These are phyloP conservation scores for Pachymerium ferrugineum DNA, from an alignment of 2,888 invertebrate species.

Conservation along the genomic window DNA sequence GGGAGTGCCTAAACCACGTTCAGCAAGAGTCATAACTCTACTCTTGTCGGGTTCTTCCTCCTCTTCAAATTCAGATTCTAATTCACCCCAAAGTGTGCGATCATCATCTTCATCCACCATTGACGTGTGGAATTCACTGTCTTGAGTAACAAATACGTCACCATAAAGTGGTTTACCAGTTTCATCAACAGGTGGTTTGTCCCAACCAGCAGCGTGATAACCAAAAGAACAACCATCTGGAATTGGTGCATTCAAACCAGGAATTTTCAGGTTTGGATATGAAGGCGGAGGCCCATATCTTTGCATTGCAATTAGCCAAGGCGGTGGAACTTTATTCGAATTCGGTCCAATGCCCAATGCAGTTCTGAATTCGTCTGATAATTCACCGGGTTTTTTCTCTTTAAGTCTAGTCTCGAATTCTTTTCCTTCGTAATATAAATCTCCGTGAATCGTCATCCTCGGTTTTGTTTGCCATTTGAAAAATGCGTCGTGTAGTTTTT, in stretches of 20 bases:
- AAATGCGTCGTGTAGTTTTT: conserved; percentile 98
- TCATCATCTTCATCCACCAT: conserved; percentile 84
- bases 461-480: conserved; percentile 99
- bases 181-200: conserved; percentile 98
- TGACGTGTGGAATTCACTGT: conserved; percentile 51
- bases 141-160: conserved; percentile 86
- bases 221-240: conserved; percentile 80
- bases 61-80: conserved; percentile 69
- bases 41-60: conserved; percentile 59
- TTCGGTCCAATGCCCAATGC: conserved; percentile 92
- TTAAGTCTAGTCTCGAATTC: conserved; percentile 96
- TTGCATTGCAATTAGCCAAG: conserved; percentile 96
- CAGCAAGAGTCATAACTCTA: conserved; percentile 87
- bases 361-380: conserved; percentile 90
- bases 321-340: conserved; percentile 65
- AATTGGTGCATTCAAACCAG: conserved; percentile 95
- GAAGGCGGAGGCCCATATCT: conserved; percentile 94
- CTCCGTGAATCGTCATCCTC: conserved; percentile 97
- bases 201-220: conserved; percentile 99
- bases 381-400: conserved; percentile 97
- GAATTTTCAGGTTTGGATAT: conserved; percentile 96
- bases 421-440: conserved; percentile 97
- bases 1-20: conserved; percentile 82
- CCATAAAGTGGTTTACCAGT: conserved; percentile 96
- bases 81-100: conserved; percentile 91